phyloP scores from a whole-genome alignment of 2,797 vertebrate species.

The Molossus alvarezi region DNA sequence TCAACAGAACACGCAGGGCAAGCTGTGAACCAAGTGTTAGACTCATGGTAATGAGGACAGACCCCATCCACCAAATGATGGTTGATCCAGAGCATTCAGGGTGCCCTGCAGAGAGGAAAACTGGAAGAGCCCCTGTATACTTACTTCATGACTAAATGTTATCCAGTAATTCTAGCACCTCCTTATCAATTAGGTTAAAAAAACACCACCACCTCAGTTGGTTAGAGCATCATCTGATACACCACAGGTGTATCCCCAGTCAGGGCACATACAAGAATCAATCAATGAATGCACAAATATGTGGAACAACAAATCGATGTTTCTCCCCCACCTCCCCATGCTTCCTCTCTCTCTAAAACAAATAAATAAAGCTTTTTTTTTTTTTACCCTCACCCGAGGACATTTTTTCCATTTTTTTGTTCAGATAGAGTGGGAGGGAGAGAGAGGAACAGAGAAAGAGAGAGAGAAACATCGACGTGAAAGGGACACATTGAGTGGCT shows the following conservation, averaged over 20 bases:
- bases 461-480: no score
- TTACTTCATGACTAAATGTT: background rate
- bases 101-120: background rate
- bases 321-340: background rate
- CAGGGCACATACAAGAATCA: background rate
- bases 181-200: background rate
- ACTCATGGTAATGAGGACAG: background rate
- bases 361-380: background rate
- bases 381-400: no score
- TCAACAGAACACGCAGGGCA: background rate
- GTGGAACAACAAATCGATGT: background rate
- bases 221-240: background rate
- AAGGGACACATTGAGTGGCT: no score
- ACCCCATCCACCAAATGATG: background rate
- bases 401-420: no score
- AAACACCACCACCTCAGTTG: background rate
- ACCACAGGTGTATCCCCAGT: background rate
- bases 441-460: no score
- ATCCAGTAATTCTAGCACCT: background rate
- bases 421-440: no score
- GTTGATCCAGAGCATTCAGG: rapidly evolving
- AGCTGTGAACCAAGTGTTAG: background rate
- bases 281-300: background rate
- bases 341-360: background rate
- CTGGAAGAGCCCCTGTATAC: background rate